These are phyloP conservation scores for Amaurobius ferox DNA, from an alignment of 2,888 invertebrate genomes.

Conservation along the genomic window DNA sequence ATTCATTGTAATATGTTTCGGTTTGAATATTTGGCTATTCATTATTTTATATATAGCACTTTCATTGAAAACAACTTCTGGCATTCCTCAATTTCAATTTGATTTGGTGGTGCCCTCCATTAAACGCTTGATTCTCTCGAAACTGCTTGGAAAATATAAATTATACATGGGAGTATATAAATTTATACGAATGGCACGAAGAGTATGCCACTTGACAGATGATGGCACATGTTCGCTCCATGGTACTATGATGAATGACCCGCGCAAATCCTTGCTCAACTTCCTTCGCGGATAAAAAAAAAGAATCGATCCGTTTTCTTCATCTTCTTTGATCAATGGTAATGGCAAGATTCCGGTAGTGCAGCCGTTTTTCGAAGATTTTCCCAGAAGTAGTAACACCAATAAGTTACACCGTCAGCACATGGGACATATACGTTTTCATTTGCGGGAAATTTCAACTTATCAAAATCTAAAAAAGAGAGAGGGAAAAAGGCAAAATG, in stretches of 20 bases:
- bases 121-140: background rate
- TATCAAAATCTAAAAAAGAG: conserved; percentile 15
- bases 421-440: conserved; percentile 43
- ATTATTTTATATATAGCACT: too few species aligned
- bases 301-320: conserved; percentile 51
- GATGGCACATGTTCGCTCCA: conserved; percentile 39
- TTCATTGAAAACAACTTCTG: too few species aligned
- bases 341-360: conserved; percentile 30
- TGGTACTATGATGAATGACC: conserved; percentile 57
- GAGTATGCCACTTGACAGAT: conserved; percentile 57
- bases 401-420: conserved; percentile 55
- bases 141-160: conserved; percentile 21
- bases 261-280: conserved; percentile 61
- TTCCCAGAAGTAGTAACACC: conserved; percentile 42
- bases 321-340: conserved; percentile 70
- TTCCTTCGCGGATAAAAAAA: conserved; percentile 30
- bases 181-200: conserved; percentile 46
- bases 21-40: too few species aligned
- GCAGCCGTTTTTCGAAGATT: conserved; percentile 41
- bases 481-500: conserved; percentile 26
- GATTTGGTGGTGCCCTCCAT: too few species aligned
- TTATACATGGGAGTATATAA: conserved; percentile 28
- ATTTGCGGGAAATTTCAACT: conserved; percentile 48
- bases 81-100: too few species aligned
- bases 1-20: too few species aligned